Conservation (phyloP, 2,113 vertebrate species). For the Vidua chalybeata region DNA sequence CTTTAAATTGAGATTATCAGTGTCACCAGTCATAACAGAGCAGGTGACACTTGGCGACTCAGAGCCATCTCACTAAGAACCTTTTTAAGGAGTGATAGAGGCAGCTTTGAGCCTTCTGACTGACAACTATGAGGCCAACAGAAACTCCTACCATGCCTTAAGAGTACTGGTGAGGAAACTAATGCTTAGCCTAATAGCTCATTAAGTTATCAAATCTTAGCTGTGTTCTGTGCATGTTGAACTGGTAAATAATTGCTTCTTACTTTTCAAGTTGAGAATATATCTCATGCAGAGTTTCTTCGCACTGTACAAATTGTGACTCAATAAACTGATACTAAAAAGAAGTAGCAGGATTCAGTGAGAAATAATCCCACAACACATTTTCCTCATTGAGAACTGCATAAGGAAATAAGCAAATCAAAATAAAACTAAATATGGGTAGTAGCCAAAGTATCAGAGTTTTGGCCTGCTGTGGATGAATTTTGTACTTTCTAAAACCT, state of each 20-base stretch:
- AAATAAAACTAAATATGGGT: background rate
- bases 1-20: background rate
- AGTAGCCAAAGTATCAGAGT: background rate
- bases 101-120: background rate
- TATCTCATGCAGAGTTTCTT: background rate
- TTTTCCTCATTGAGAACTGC: background rate
- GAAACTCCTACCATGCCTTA: rapidly evolving
- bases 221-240: background rate
- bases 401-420: background rate
- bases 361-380: background rate
- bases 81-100: background rate
- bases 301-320: background rate
- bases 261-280: background rate
- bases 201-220: background rate
- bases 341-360: background rate
- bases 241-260: background rate
- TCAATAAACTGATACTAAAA: background rate
- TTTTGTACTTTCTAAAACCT: background rate
- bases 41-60: background rate
- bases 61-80: background rate
- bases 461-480: background rate
- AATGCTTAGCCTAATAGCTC: background rate
- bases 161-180: background rate
- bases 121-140: background rate
- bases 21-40: background rate